A percentile compares a stretch with the other conserved stretches of the same genome.
Conservation (phyloP, 2,797 vertebrate species). For the Gouania willdenowi region DNA sequence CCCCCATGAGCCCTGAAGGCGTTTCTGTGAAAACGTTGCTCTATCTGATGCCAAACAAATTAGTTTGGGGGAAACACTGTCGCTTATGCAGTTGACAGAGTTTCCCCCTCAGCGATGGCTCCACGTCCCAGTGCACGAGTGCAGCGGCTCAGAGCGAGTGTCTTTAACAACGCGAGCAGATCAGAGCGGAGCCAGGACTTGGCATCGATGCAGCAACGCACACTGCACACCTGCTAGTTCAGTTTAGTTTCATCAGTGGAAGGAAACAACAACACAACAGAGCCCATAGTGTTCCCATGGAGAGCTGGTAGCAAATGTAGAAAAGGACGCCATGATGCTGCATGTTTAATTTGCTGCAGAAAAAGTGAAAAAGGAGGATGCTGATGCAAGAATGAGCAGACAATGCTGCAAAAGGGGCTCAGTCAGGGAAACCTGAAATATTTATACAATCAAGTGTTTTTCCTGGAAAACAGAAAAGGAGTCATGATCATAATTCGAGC, state of each 20-base stretch:
- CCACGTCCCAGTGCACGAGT: neutral
- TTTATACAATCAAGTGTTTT: too few species aligned
- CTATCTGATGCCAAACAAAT: conserved; percentile 18
- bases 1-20: conserved; percentile 27
- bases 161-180: conserved; percentile 12
- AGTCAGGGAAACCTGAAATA: neutral
- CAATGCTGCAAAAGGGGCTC: too few species aligned
- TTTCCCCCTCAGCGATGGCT: conserved; percentile 15
- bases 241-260: conserved; percentile 3
- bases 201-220: conserved; percentile 7
- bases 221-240: conserved; percentile 17
- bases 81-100: conserved; percentile 27
- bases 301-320: neutral
- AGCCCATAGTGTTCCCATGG: neutral
- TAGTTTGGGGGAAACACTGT: conserved; percentile 15
- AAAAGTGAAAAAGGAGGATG: neutral
- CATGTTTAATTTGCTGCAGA: neutral
- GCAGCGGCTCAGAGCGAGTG: neutral
- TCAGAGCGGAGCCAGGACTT: conserved; percentile 11
- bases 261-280: neutral
- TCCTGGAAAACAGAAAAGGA: too few species aligned
- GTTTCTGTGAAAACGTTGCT: conserved; percentile 19
- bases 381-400: neutral
- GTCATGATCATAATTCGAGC: too few species aligned
- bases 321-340: neutral